Base-by-base conservation (phyloP, 2,113 vertebrate species). In the Spermophilus dauricus region DNA sequence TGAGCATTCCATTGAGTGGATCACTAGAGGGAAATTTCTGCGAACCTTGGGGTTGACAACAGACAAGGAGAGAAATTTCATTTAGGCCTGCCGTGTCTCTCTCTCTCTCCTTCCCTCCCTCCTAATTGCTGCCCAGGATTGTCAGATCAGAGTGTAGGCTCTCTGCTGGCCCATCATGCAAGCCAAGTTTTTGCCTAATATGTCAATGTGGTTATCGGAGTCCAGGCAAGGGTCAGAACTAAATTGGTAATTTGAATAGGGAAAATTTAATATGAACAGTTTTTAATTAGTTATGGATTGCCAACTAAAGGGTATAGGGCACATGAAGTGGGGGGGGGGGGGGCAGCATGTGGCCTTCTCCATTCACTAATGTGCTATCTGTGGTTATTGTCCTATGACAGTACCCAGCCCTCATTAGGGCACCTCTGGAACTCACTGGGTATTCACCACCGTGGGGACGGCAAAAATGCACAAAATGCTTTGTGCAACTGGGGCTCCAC, bases 131-230 rank as follows among this genome's bases (percentile, higher is more conserved):
- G 34, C 56, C 22, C 32, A 63, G 9, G 91, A 91, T 10, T 30
- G 26, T 77, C 22, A 82, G 45, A 85, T 20, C 73, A 78, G 20
- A 89, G 11, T 30, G 84, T 73, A 16, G 0, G 0, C 22, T 89
- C n/a, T 70, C 28, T 30, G 34, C 16, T 51, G 67, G 7, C 3
- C n/a, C 20, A 37, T 30, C 42, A 72, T 8, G 9, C 56, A 81
- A 88, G 17, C 3, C 45, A 34, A n/a, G 30, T 56, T 65, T n/a
- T 65, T 91, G 10, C 42, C 67, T 81, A 81, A 91, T 93, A 84
- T 96, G 42, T 76, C 83, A 34, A 12, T 85, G 39, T 9, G 70
- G 9, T 0, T 32, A 42, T 70, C 13, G 70, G 42, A 20, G 24
- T 82, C 24, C 22, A 91, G 51, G 48, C 58, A 22, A 58, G 20